These are phyloP conservation scores for Hesperia comma DNA, from an alignment of 2,888 invertebrate genomes.

Conservation along the genomic window DNA sequence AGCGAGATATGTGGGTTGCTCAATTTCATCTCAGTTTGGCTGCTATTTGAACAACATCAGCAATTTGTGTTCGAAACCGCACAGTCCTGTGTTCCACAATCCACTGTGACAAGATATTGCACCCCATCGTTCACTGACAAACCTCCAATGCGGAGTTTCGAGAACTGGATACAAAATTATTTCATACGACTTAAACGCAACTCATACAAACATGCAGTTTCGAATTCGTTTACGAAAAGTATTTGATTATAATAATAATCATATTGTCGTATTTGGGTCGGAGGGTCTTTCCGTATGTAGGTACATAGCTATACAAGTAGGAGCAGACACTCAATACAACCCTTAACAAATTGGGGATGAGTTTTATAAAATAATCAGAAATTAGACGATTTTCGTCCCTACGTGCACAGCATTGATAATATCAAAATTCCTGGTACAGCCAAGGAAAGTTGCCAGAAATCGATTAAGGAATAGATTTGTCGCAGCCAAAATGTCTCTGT, in stretches of 20 bases:
- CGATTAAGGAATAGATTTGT: conserved; percentile 34
- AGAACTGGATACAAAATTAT: conserved; percentile 16
- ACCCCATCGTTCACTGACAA: conserved; percentile 30
- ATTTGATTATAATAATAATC: neutral
- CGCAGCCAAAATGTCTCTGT: conserved; percentile 25
- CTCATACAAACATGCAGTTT: neutral
- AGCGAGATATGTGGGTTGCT: conserved; percentile 32
- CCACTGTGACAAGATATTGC: conserved; percentile 32
- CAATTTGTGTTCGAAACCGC: conserved; percentile 35
- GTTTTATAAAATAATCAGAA: conserved; percentile 10
- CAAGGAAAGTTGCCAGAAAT: conserved; percentile 27
- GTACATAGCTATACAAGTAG: neutral
- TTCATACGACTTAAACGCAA: conserved; percentile 17
- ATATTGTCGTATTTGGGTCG: neutral
- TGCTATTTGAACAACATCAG: conserved; percentile 34
- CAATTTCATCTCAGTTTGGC: conserved; percentile 37
- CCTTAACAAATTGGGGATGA: conserved; percentile 1
- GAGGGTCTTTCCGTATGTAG: neutral
- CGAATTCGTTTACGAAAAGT: neutral
- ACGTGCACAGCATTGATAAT: conserved; percentile 25
- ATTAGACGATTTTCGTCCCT: conserved; percentile 4
- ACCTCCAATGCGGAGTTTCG: conserved; percentile 17
- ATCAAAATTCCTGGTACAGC: conserved; percentile 11
- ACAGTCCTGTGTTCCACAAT: conserved; percentile 29
- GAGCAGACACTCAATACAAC: neutral